These are phyloP conservation scores for Ailurus styani DNA, from an alignment of 2,113 vertebrate genomes.

Conservation along the genomic window DNA sequence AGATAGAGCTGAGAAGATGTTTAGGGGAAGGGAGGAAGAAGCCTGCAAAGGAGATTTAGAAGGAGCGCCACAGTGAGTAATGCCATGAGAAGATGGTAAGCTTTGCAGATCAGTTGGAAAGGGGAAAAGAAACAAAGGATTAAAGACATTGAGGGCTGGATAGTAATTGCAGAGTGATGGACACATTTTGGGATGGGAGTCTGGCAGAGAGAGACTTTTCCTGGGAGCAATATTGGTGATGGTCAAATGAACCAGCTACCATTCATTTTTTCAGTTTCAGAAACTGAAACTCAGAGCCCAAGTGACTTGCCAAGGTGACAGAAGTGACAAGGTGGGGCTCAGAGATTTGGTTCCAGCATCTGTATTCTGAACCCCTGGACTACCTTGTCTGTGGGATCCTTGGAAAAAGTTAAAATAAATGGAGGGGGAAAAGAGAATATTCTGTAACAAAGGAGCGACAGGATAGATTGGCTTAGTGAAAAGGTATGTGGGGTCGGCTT, in stretches of 20 bases:
- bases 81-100: neutral
- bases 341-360: neutral
- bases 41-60: neutral
- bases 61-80: rapidly evolving
- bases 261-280: neutral
- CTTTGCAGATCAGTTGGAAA: neutral
- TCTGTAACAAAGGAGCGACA: neutral
- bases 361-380: neutral
- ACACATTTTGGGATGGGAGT: neutral
- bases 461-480: neutral
- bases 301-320: neutral
- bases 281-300: neutral
- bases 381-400: neutral
- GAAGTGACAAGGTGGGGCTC: neutral
- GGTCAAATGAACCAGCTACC: neutral
- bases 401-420: neutral
- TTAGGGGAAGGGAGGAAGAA: neutral
- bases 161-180: too few species aligned
- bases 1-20: neutral
- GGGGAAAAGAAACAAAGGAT: neutral
- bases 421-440: neutral
- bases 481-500: neutral
- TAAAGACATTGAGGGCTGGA: neutral
- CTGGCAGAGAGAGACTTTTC: neutral
- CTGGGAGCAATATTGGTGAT: neutral